Evolutionary conservation across 2,888 invertebrate species (phyloP).

Genomic region (Sussaba pulchella): DNA sequence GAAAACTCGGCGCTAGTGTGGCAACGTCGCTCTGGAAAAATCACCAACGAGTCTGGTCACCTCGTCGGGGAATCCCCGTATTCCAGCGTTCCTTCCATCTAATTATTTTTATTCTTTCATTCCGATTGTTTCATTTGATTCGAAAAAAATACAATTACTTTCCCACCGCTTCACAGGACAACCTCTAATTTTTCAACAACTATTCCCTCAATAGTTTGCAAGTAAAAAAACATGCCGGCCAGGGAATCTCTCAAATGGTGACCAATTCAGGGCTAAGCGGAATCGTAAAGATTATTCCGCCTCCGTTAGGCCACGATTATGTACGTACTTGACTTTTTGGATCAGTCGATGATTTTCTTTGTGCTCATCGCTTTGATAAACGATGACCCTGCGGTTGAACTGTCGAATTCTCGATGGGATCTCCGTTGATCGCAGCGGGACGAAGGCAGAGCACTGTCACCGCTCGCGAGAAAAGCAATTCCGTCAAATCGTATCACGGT

Average conservation of each 20-base stretch:
- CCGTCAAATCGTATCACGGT: slow-evolving; percentile 62
- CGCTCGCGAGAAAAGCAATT: slow-evolving; percentile 53
- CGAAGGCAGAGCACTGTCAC: neutral
- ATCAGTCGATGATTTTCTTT: slow-evolving; percentile 22
- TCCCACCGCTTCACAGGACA: too few relatives aligned
- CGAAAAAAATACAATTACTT: too few relatives aligned
- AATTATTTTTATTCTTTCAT: too few relatives aligned
- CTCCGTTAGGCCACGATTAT: neutral
- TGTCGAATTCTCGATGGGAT: slow-evolving; percentile 40
- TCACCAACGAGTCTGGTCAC: too few relatives aligned
- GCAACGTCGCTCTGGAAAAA: too few relatives aligned
- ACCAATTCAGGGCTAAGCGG: too few relatives aligned
- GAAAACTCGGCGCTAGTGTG: too few relatives aligned
- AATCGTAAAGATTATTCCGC: neutral
- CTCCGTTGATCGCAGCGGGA: slow-evolving; percentile 1
- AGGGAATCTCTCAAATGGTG: neutral
- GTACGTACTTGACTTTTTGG: slow-evolving; percentile 2
- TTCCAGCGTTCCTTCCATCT: too few relatives aligned
- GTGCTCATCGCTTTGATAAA: slow-evolving; percentile 12
- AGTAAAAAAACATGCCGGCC: slow-evolving; percentile 8
- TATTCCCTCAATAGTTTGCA: neutral
- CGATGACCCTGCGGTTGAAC: slow-evolving; percentile 35
- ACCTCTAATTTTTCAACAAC: too few relatives aligned
- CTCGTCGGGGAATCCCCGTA: too few relatives aligned
- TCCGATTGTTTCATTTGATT: too few relatives aligned